Base-by-base conservation (phyloP, 2,888 invertebrate genomes). In the Drosophila percnosoma region DNA sequence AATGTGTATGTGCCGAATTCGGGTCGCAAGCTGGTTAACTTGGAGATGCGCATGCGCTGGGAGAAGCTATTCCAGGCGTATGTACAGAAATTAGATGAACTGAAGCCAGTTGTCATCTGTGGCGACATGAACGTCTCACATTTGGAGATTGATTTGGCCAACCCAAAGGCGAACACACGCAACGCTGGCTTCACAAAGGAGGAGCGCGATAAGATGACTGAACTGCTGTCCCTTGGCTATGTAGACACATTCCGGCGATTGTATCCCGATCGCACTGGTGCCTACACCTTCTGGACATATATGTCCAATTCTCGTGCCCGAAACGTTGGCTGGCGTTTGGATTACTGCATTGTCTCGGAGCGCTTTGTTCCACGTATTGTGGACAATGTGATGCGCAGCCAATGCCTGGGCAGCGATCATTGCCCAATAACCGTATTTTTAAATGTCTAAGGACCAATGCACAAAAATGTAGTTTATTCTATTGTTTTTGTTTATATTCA, bases 81-180 rank as follows among this genome's bases (percentile, higher is more conserved):
- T 91, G 93, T 99, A 18, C 95, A 96, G 88, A 94, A 95, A 58
- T 94, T 99, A 78, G 97, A 99, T 93, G 94, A 94, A 73, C 95
- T 96, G 84, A 99, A 99, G 92, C 98, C 99, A 11, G 97, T 99
- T 13, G 96, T 99, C 68, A 95, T 99, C 86, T 97, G 97, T 91
- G 99, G 99, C 0, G 99, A 99, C 93, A 96, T 99, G 95, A 99
- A 99, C 93, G 99, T 99, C 11, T 97, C 99, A 27, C 99, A 99
- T 93, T 94, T 95, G 78, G 98, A 98, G 94, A 99, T 99, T 91
- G 99, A 99, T 94, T 94, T 99, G 90, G 95, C 96, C 5, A 99
- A 99, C 94, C 99, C 99, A 1, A 98, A 98, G 93, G 95, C 96
- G 0, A 99, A 99, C 92, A 96, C 95, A 75, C 97, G 96, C 92